phyloP scores from a whole-genome alignment of 2,888 invertebrate genomes.

The Entomobrya proxima region DNA sequence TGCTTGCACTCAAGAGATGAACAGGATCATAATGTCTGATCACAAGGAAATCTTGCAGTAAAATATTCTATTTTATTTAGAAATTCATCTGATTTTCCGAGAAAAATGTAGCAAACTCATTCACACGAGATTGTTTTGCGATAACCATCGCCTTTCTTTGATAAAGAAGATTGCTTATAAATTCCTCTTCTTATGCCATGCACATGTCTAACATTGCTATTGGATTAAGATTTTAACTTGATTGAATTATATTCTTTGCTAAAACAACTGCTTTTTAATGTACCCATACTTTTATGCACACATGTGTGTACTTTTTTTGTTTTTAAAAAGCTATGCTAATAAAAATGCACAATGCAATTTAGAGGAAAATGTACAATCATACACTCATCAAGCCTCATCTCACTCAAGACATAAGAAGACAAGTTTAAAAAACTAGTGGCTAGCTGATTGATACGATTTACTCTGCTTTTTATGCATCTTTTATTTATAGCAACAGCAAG shows the following conservation, averaged over 20 bases:
- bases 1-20: no score
- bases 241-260: neutral
- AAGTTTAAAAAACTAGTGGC: neutral
- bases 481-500: no score
- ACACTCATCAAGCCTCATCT: neutral
- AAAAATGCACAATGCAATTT: neutral
- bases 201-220: neutral
- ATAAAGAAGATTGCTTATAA: neutral
- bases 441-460: conserved; percentile 21
- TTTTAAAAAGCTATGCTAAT: neutral
- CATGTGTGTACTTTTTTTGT: neutral
- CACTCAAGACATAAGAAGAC: neutral
- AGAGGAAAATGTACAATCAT: neutral
- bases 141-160: no score
- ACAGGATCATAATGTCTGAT: no score
- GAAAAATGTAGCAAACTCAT: no score
- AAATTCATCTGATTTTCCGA: no score
- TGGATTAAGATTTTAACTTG: conserved; percentile 8
- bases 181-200: neutral
- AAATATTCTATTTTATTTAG: no score
- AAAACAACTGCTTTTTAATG: neutral
- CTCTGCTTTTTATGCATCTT: no score
- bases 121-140: no score
- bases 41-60: no score
- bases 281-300: neutral